Evolutionary conservation across 2,888 invertebrate genomes (phyloP).

Genomic region (Nyleta sp.): DNA sequence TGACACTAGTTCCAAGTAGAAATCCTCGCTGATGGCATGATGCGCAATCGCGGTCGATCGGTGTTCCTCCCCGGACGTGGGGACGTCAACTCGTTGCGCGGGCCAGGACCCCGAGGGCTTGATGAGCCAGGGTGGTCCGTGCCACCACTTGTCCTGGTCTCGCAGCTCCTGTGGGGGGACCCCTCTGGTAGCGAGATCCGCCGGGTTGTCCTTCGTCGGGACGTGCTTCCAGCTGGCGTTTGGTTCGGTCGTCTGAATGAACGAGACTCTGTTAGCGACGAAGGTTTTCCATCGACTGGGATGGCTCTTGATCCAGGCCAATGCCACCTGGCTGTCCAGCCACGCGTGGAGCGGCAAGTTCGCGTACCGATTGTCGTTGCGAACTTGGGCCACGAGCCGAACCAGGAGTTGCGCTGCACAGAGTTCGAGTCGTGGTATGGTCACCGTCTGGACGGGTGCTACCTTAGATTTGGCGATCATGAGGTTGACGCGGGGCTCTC

Average conservation of each 20-base stretch:
- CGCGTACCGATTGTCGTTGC: neutral
- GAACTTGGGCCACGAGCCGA: neutral
- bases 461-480: neutral
- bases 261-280: slow-evolving; percentile 47
- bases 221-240: neutral
- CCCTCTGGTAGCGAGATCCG: neutral
- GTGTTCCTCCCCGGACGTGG: too few species aligned
- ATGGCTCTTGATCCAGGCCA: slow-evolving; percentile 57
- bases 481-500: neutral
- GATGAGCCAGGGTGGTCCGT: neutral
- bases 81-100: too few species aligned
- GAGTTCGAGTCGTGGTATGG: neutral
- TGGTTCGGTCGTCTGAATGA: slow-evolving; percentile 39
- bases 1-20: too few species aligned
- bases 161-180: neutral
- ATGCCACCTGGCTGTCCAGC: slow-evolving; percentile 59
- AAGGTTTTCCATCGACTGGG: slow-evolving; percentile 51
- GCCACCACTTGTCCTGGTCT: neutral
- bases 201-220: neutral
- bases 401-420: neutral
- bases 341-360: slow-evolving; percentile 31
- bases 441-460: neutral
- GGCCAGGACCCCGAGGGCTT: too few species aligned
- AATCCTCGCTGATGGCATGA: too few species aligned
- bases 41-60: too few species aligned